Evolutionary conservation across 2,113 vertebrate species (phyloP).

Genomic region (Psilopsiagon aymara): DNA sequence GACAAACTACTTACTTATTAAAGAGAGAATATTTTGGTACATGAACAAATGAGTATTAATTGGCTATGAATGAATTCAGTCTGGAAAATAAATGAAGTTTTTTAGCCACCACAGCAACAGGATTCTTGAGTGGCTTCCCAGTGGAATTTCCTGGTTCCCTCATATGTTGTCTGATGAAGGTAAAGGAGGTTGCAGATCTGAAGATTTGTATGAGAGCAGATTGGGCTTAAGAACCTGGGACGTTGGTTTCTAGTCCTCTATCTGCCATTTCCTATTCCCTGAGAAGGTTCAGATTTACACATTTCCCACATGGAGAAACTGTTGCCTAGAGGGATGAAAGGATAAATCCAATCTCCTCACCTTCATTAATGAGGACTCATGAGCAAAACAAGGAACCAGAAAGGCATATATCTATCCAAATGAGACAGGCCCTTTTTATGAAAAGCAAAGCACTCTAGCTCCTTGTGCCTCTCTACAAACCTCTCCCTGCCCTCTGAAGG

Average conservation of each 20-base stretch:
- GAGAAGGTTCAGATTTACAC: neutral
- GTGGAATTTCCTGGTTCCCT: neutral
- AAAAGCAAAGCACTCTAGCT: neutral
- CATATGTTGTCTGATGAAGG: neutral
- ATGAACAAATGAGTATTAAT: neutral
- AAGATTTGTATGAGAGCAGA: neutral
- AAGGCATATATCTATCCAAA: neutral
- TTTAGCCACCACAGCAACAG: neutral
- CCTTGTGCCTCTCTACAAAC: neutral
- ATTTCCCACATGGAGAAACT: neutral
- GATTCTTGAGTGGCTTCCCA: neutral
- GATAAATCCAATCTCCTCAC: neutral
- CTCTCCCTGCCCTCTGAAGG: neutral
- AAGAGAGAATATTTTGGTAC: slow-evolving; percentile 3
- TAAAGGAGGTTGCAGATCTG: neutral
- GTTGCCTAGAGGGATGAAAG: neutral
- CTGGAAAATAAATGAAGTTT: neutral
- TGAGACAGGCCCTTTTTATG: neutral
- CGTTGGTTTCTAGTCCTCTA: neutral
- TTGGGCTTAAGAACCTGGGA: neutral
- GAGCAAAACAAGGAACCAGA: neutral
- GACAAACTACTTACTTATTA: neutral
- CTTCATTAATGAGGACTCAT: neutral
- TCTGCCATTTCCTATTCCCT: neutral
- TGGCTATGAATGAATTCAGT: neutral